These are phyloP conservation scores for Apodemia zela DNA, from an alignment of 2,888 invertebrate species.

Conservation along the genomic window DNA sequence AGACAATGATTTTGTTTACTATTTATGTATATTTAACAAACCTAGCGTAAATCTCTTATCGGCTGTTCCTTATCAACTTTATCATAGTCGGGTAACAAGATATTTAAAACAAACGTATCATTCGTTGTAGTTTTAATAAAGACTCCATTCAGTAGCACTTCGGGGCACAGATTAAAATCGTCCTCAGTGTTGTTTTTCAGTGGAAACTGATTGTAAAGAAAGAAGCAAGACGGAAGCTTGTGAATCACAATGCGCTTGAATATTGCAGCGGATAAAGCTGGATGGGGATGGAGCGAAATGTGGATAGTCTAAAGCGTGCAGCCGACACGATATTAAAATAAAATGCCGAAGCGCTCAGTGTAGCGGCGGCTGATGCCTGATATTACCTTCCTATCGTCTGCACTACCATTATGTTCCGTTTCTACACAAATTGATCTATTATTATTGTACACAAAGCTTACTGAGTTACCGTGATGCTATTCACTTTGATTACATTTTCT, in stretches of 20 bases:
- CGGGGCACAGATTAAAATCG: conserved; percentile 31
- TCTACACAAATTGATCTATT: conserved; percentile 36
- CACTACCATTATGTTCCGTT: conserved; percentile 35
- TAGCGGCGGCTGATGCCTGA: conserved; percentile 32
- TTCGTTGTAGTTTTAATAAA: conserved; percentile 21
- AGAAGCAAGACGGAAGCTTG: conserved; percentile 46
- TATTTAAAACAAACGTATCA: neutral
- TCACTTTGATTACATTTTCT: neutral
- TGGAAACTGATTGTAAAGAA: conserved; percentile 47
- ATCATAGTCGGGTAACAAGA: neutral
- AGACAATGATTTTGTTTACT: too few species aligned
- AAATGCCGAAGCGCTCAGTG: conserved; percentile 44
- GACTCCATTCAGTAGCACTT: conserved; percentile 23
- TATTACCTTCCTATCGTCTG: conserved; percentile 39
- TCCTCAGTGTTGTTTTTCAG: conserved; percentile 40
- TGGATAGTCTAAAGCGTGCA: conserved; percentile 47
- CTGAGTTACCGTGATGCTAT: conserved; percentile 14
- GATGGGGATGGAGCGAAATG: conserved; percentile 42
- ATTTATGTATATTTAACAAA: too few species aligned
- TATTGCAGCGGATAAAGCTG: conserved; percentile 46
- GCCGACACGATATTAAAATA: conserved; percentile 58
- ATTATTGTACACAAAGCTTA: conserved; percentile 30
- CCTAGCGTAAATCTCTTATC: neutral
- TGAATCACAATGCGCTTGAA: conserved; percentile 54
- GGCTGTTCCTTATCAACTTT: neutral